Base-by-base conservation (phyloP, 2,888 invertebrate species). In the Phania funesta region DNA sequence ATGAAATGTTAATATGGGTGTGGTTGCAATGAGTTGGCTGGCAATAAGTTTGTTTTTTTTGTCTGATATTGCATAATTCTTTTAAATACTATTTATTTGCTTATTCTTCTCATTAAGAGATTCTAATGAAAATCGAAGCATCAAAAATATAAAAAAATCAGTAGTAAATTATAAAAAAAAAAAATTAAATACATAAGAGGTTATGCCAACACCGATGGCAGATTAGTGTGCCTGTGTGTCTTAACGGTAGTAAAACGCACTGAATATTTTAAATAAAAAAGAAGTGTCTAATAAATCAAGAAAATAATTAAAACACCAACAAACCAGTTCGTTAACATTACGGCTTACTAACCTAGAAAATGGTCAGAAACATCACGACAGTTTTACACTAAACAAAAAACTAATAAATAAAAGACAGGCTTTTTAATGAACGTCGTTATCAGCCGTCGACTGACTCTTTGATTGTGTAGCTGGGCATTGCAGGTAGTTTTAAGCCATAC, bases 291-390 rank as follows among this genome's bases (percentile, higher is more conserved):
- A 50, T 29, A 68, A 56, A 62, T 54, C 56, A n/a, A 73, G 26
- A 56, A 52, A 80, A 74, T 52, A 29, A 46, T 64, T 48, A 67
- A 74, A 80, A 80, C 24, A 75, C 20, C 24, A 38, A 56, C 41
- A 78, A 85, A 84, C 85, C 83, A 81, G 85, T 85, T 84, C 83
- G 78, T 78, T 84, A 80, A 78, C 84, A 76, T 62, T 62, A 38
- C 70, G 82, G 56, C 83, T 80, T 83, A 84, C 80, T 85, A 84
- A 85, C 85, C 85, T 85, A 85, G 85, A 85, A 85, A 85, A 58
- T 81, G 81, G 80, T 75, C 83, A 83, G 78, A 83, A 77, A 75
- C 80, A 77, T 77, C 76, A 67, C 58, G 67, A 80, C 73, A 77
- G 65, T 74, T 78, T 78, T 64, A 58, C 44, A 41, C 9, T 16